Evolutionary conservation across 2,113 vertebrate species (phyloP).

Genomic region (Symphodus melops): DNA sequence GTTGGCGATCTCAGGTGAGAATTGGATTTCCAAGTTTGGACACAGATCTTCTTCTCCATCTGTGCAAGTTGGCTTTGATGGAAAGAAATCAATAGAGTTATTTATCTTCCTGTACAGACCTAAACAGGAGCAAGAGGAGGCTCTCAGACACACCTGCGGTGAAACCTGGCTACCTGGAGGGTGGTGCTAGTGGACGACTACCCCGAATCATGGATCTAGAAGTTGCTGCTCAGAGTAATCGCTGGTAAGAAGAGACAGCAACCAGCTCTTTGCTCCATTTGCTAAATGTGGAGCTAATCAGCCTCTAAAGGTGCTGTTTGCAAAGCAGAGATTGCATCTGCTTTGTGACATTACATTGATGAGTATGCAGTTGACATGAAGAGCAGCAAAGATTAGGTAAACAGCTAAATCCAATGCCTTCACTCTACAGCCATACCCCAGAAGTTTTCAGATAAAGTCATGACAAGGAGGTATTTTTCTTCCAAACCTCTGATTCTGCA

Average conservation of each 20-base stretch:
- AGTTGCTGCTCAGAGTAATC: conserved; percentile 71
- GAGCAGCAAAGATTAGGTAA: conserved; percentile 26
- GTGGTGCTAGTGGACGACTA: conserved; percentile 84
- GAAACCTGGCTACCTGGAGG: conserved; percentile 82
- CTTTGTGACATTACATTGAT: conserved; percentile 5
- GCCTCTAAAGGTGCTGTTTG: conserved; percentile 6
- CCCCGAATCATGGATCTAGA: conserved; percentile 81
- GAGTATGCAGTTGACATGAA: not conserved
- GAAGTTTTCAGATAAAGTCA: conserved; percentile 47
- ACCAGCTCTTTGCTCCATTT: not conserved
- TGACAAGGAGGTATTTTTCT: conserved; percentile 56
- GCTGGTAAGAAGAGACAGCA: conserved; percentile 73
- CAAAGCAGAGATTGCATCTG: conserved; percentile 1
- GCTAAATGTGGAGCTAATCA: not conserved
- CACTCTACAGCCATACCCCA: conserved; percentile 60
- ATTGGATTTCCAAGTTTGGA: not conserved
- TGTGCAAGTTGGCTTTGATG: not conserved
- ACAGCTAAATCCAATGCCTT: conserved; percentile 45
- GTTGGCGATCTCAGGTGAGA: conserved; percentile 82
- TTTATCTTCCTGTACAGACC: conserved; percentile 66
- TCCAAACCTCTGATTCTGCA: conserved; percentile 28
- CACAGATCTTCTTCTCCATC: conserved; percentile 4
- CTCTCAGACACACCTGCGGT: conserved; percentile 73
- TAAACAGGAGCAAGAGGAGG: conserved; percentile 80
- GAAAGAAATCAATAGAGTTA: not conserved